These are phyloP conservation scores for Puntigrus tetrazona DNA, from an alignment of 2,113 vertebrate species.

Conservation along the genomic window DNA sequence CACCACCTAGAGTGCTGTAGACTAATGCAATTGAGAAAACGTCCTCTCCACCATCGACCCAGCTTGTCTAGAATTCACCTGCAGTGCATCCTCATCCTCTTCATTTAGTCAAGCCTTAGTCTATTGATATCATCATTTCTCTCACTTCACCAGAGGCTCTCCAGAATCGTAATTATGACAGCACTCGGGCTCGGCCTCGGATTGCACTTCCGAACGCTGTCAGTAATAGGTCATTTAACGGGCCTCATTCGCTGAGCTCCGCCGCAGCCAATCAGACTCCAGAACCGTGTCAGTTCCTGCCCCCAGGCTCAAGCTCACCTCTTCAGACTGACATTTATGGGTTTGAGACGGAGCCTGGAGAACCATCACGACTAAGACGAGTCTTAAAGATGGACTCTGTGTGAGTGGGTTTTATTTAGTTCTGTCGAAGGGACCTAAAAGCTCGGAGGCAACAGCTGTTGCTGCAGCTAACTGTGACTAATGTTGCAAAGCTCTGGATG, in stretches of 20 bases:
- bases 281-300: neutral
- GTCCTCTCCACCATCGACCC: conserved; percentile 7
- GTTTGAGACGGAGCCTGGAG: conserved; percentile 30
- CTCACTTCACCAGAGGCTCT: conserved; percentile 42
- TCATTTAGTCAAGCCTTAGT: conserved; percentile 42
- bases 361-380: conserved; percentile 30
- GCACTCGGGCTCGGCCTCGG: conserved; percentile 17
- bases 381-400: conserved; percentile 35
- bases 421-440: neutral
- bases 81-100: conserved; percentile 39
- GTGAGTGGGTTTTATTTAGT: conserved; percentile 34
- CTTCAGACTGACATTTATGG: conserved; percentile 43
- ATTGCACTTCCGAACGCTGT: conserved; percentile 21
- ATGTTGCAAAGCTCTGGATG: conserved; percentile 34
- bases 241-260: neutral
- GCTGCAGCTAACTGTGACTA: conserved; percentile 15
- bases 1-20: conserved; percentile 4
- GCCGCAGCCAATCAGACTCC: conserved; percentile 14
- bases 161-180: conserved; percentile 44
- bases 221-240: conserved; percentile 37
- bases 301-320: conserved; percentile 36
- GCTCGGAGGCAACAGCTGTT: conserved; percentile 32
- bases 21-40: conserved; percentile 25
- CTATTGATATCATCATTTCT: conserved; percentile 47
- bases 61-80: conserved; percentile 37